Evolutionary conservation across 1,140 invertebrate genomes (phyloP), one percentile per base, ranked within the genome.

Genomic region (Mesaphorura yosii): DNA sequence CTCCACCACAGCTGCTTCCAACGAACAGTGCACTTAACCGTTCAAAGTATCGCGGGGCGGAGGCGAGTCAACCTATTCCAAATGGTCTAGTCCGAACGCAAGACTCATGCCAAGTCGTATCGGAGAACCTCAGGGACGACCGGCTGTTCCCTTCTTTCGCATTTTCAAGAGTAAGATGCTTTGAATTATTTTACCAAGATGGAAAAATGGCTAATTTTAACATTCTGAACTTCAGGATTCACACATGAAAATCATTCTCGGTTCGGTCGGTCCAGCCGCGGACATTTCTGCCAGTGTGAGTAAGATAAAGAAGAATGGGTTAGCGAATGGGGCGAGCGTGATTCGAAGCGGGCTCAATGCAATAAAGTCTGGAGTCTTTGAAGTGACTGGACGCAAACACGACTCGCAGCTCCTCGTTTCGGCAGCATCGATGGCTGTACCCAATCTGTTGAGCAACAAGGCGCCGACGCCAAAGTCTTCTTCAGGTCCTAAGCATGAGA

Each of bases 191-290:
- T 3, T 14, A 5, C 31, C 15, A 10, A 19, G 15, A 45, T 51
- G 6, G 12, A 7, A 23, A 17, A 45, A 6, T 41, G 3, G 17
- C 15, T 22, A 10, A 40, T 22, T 19, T 50, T 6, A 41, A 39
- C 15, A 3, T 41, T 22, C 15, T 45, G 1, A n/a, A 49, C 25
- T 49, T 1, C 22, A 63, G 60, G 86, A 90, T 67, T 87, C 86
- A 7, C 86, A 90, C 63, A 89, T 91, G 86, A 76, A 85, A 61
- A 89, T 89, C 55, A 89, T 90, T 64, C 69, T 91, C 53, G 86
- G 86, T 78, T 76, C 52, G 74, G 72, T 38, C 22, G 37, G 3
- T 49, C 46, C 6, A 44, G 56, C 48, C 27, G 28, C 39, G 1
- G 54, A 46, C 25, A 51, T 26, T 25, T 48, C 39, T 14, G 53